Percentiles rank a stretch among this genome's conserved stretches.
Evolutionary conservation across 2,797 vertebrate species (phyloP).

Genomic region (Enteromius fasciolatus): DNA sequence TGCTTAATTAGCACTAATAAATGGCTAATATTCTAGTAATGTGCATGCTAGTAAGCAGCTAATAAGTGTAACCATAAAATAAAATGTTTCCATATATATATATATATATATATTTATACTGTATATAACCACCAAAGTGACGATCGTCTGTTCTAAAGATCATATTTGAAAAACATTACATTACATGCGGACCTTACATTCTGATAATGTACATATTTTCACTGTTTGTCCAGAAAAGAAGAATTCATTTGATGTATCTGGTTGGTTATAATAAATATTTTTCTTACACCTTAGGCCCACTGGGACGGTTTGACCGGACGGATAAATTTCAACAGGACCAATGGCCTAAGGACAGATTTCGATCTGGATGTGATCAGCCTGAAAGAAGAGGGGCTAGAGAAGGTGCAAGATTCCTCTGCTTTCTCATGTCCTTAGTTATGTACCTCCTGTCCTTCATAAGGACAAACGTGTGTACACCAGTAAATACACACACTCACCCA

Average conservation of each 20-base stretch:
- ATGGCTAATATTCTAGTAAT: too few relatives aligned
- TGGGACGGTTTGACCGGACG: slow-evolving; percentile 98
- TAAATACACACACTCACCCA: slow-evolving; percentile 1
- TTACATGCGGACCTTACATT: slow-evolving; percentile 61
- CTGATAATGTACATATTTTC: slow-evolving; percentile 61
- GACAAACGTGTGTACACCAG: slow-evolving; percentile 4
- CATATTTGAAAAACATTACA: neutral
- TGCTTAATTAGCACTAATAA: too few relatives aligned
- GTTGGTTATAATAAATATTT: slow-evolving; percentile 60
- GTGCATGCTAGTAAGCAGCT: too few relatives aligned
- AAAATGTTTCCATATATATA: too few relatives aligned
- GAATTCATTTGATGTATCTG: slow-evolving; percentile 44
- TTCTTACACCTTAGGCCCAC: slow-evolving; percentile 82
- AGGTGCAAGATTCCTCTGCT: slow-evolving; percentile 75
- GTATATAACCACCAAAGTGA: neutral
- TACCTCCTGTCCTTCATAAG: slow-evolving; percentile 3
- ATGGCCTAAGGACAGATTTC: slow-evolving; percentile 97
- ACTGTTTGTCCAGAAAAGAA: slow-evolving; percentile 56
- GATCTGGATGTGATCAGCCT: slow-evolving; percentile 98
- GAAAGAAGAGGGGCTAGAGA: slow-evolving; percentile 96
- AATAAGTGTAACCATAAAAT: too few relatives aligned
- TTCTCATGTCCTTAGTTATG: slow-evolving; percentile 3
- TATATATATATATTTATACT: too few relatives aligned
- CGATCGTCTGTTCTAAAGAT: neutral
- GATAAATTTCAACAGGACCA: slow-evolving; percentile 97